These are phyloP conservation scores for Eupithecia subumbrata DNA, from an alignment of 2,888 invertebrate genomes.

Conservation along the genomic window DNA sequence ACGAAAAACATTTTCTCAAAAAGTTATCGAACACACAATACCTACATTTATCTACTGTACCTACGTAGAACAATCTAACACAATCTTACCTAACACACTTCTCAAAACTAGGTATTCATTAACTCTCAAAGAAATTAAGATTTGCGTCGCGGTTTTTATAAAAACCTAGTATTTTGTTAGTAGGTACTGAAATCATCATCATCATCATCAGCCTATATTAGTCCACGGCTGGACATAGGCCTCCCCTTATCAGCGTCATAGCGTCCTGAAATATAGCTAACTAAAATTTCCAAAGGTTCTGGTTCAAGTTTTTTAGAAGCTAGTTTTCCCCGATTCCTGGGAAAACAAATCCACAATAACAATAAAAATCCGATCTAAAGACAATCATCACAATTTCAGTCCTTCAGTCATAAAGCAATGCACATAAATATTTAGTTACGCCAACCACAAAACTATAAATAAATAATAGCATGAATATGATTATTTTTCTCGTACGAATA, in stretches of 20 bases:
- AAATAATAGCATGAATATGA: conserved; percentile 48
- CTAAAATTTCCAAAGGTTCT: background rate
- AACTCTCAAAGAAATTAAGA: background rate
- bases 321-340: background rate
- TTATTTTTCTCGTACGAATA: conserved; percentile 46
- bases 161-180: too few relatives aligned
- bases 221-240: too few relatives aligned
- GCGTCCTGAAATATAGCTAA: background rate
- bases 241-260: too few relatives aligned
- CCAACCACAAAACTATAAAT: conserved; percentile 39
- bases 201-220: too few relatives aligned
- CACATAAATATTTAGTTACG: conserved; percentile 33
- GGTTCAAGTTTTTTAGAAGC: background rate
- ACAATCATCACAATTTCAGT: conserved; percentile 25
- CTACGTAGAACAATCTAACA: background rate
- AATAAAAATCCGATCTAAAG: conserved; percentile 25
- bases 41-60: background rate
- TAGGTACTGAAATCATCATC: too few relatives aligned
- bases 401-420: conserved; percentile 26
- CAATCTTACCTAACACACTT: too few relatives aligned
- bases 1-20: background rate
- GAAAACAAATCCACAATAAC: conserved; percentile 7
- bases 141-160: background rate
- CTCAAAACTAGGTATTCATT: background rate
- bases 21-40: background rate